A percentile compares a stretch with the other conserved stretches of the same genome.
phyloP scores from a whole-genome alignment of 2,113 vertebrate species.

The Chionis minor region DNA sequence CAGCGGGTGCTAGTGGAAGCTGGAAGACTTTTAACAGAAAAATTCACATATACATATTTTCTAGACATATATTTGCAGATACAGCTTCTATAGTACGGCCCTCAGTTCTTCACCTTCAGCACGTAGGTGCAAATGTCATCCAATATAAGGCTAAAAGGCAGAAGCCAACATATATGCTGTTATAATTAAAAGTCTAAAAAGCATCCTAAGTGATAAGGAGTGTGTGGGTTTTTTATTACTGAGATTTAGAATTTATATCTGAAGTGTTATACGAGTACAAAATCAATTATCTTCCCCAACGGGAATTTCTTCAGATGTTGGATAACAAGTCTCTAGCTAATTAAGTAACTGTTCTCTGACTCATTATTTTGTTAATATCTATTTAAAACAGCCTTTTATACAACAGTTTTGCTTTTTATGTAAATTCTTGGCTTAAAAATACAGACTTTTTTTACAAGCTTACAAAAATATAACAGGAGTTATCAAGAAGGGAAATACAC shows the following conservation, averaged over 20 bases:
- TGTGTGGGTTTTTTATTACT: neutral
- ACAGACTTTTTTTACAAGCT: neutral
- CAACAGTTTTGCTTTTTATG: neutral
- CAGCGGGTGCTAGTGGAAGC: neutral
- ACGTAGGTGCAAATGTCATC: neutral
- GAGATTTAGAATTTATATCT: neutral
- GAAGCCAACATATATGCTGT: neutral
- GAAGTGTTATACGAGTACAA: neutral
- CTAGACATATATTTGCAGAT: fast-evolving
- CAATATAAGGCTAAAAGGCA: neutral
- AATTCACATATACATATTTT: neutral
- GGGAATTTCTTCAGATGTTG: neutral
- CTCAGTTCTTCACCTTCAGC: neutral
- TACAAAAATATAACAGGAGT: neutral
- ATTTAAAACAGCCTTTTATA: constrained; percentile 34
- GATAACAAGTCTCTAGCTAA: constrained; percentile 10
- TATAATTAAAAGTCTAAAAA: neutral
- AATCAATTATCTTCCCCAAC: neutral
- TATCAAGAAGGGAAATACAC: neutral
- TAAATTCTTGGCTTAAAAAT: constrained; percentile 41
- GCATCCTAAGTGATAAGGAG: neutral
- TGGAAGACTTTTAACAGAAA: neutral
- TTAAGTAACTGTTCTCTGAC: constrained; percentile 43
- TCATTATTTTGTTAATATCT: constrained; percentile 8
- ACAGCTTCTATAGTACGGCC: neutral